Conservation (phyloP, 2,113 vertebrate genomes). For the Ondatra zibethicus region DNA sequence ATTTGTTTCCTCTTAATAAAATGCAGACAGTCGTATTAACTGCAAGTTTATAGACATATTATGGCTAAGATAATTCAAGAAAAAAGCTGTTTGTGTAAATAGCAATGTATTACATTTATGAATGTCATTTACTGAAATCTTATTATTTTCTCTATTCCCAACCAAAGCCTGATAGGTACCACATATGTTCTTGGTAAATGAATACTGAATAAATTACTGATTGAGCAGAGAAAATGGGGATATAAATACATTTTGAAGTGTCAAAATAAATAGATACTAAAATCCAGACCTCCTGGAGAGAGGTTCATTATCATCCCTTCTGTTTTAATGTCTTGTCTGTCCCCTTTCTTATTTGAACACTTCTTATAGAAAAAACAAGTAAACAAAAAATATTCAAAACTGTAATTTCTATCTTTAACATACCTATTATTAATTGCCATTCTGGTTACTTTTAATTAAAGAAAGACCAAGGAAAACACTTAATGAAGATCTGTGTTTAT, state of each 20-base stretch:
- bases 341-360: neutral
- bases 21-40: neutral
- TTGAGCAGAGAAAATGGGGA: neutral
- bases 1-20: neutral
- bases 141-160: neutral
- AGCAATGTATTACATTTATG: neutral
- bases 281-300: neutral
- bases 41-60: neutral
- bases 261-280: neutral
- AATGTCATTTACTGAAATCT: slow-evolving; percentile 9
- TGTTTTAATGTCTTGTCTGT: neutral
- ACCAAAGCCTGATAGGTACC: neutral
- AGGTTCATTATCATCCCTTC: neutral
- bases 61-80: neutral
- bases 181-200: neutral
- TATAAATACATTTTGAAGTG: neutral
- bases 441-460: neutral
- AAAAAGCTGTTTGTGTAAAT: neutral
- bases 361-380: neutral
- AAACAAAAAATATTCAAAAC: neutral
- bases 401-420: neutral
- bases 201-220: neutral
- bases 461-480: neutral
- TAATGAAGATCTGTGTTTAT: neutral
- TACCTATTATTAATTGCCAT: neutral